Percentiles rank a stretch among this genome's conserved stretches.
Evolutionary conservation across 2,113 vertebrate genomes (phyloP).

Genomic region (Tenrec ecaudatus): DNA sequence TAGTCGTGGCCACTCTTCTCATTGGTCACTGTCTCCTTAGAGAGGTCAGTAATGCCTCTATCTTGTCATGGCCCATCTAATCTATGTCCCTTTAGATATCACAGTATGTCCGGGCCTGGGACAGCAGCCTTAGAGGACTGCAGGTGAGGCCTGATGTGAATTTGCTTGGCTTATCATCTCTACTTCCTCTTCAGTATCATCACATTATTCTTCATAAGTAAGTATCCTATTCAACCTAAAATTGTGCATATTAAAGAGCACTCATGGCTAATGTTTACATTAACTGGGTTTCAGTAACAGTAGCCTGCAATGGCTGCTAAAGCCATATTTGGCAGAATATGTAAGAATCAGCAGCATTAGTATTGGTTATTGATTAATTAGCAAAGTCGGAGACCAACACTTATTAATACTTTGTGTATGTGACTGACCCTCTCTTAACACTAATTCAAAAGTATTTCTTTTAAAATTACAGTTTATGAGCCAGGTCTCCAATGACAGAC

Average conservation of each 20-base stretch:
- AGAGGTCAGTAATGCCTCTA: rapidly evolving
- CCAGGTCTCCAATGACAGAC: conserved; percentile 36
- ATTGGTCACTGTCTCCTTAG: neutral
- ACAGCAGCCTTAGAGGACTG: neutral
- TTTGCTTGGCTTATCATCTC: neutral
- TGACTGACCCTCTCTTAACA: conserved; percentile 25
- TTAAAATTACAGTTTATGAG: conserved; percentile 50
- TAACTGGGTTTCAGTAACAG: conserved; percentile 17
- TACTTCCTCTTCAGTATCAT: conserved; percentile 5
- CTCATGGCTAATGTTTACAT: conserved; percentile 37
- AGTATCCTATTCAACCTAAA: conserved; percentile 23
- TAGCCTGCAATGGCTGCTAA: conserved; percentile 24
- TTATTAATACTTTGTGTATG: conserved; percentile 50
- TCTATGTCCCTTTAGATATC: neutral
- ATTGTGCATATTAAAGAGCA: neutral
- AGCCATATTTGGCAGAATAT: conserved; percentile 50
- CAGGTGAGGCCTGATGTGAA: neutral
- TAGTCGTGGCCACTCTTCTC: neutral
- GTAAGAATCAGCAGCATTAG: conserved; percentile 21
- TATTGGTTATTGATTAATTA: conserved; percentile 55
- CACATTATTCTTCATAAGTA: conserved; percentile 2
- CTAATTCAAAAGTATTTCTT: conserved; percentile 65
- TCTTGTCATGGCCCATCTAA: neutral
- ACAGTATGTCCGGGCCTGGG: neutral
- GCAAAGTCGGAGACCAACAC: neutral